Conservation (phyloP, 2,797 vertebrate genomes). For the Podargus strigoides region DNA sequence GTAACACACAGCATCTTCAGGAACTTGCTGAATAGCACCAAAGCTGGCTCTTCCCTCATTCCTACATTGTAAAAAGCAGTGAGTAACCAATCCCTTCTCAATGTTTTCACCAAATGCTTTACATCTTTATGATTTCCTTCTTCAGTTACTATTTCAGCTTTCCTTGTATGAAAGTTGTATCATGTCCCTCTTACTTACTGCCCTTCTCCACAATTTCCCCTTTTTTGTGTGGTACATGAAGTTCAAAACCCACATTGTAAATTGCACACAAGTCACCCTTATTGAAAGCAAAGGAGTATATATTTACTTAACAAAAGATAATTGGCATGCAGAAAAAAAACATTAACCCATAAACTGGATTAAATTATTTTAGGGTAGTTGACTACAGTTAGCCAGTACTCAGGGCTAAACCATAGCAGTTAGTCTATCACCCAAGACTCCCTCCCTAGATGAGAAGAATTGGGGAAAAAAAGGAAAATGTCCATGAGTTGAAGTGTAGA, state of each 20-base stretch:
- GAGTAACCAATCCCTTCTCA: not conserved
- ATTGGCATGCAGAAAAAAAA: not conserved
- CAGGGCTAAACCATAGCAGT: too few species aligned
- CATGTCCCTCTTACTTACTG: not conserved
- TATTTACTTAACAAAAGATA: not conserved
- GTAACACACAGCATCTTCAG: not conserved
- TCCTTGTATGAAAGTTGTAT: not conserved
- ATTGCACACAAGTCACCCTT: not conserved
- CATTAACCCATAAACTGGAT: not conserved
- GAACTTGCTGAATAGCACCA: not conserved
- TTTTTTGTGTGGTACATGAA: too few species aligned
- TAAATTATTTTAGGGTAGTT: not conserved
- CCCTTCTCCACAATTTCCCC: not conserved
- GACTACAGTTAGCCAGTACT: too few species aligned
- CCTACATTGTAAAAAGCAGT: not conserved
- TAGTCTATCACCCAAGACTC: too few species aligned
- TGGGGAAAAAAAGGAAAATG: too few species aligned
- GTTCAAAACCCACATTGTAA: not conserved
- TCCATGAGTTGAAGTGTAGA: too few species aligned
- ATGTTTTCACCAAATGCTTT: not conserved
- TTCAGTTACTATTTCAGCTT: not conserved
- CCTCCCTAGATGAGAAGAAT: too few species aligned
- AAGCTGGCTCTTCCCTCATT: not conserved
- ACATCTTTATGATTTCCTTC: not conserved
- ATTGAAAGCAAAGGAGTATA: not conserved